Conservation (phyloP, 64 coral and sea anemone genomes). For the Actinia tenebrosa region DNA sequence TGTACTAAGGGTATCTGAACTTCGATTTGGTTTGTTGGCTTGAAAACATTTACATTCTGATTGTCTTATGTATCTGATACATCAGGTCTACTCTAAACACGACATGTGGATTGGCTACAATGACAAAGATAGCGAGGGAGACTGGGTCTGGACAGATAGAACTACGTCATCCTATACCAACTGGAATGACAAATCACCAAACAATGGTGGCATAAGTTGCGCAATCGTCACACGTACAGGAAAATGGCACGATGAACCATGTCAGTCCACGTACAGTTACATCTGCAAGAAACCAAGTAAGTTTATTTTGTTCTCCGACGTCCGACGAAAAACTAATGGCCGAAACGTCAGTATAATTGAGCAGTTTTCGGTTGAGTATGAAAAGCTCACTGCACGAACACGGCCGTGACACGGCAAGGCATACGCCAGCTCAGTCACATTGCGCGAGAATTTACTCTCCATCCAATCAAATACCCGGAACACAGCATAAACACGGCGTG, state of each 20-base stretch:
- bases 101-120: slow-evolving; percentile 98
- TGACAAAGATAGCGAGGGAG: slow-evolving; percentile 96
- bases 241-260: slow-evolving; percentile 89
- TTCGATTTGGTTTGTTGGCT: too few species aligned
- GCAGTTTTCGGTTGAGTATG: too few species aligned
- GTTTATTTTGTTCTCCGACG: background rate
- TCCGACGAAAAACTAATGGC: too few species aligned
- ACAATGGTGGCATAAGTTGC: slow-evolving; percentile 93
- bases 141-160: slow-evolving; percentile 94
- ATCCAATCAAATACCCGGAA: too few species aligned
- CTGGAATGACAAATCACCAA: slow-evolving; percentile 96
- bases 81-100: slow-evolving; percentile 83
- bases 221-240: slow-evolving; percentile 80
- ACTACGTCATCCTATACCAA: slow-evolving; percentile 98
- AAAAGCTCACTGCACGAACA: too few species aligned
- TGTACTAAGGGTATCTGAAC: background rate
- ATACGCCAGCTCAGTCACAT: too few species aligned
- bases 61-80: background rate
- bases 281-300: slow-evolving; percentile 95
- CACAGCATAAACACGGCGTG: too few species aligned
- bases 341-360: too few species aligned
- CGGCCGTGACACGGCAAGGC: too few species aligned
- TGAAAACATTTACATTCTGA: too few species aligned
- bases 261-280: slow-evolving; percentile 70
- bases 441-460: too few species aligned